A percentile compares a stretch with the other conserved stretches of the same genome.
Conservation (phyloP, 2,113 vertebrate genomes). For the Eonycteris spelaea region DNA sequence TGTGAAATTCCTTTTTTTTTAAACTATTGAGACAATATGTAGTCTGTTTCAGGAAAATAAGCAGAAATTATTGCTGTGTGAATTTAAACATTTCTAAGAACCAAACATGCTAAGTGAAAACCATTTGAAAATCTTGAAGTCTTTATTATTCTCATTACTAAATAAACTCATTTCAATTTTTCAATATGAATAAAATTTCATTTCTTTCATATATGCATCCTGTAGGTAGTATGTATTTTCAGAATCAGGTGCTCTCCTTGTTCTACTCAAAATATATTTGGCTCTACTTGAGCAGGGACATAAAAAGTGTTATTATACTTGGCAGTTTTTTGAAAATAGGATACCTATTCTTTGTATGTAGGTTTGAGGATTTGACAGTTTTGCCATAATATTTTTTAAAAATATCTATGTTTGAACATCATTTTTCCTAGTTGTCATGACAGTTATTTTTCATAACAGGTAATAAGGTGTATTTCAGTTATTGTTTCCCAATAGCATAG, state of each 20-base stretch:
- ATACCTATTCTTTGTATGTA: background rate
- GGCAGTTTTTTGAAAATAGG: conserved; percentile 24
- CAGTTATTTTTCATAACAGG: conserved; percentile 37
- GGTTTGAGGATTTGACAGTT: background rate
- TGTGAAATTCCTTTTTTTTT: background rate
- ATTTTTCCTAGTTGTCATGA: conserved; percentile 31
- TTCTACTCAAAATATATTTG: conserved; percentile 15
- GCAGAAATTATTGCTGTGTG: background rate
- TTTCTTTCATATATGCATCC: background rate
- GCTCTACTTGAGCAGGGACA: background rate
- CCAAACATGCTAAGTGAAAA: background rate
- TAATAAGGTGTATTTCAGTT: background rate
- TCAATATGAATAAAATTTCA: background rate
- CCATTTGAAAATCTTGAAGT: background rate
- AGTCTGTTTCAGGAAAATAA: conserved; percentile 18
- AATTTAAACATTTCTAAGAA: conserved; percentile 28
- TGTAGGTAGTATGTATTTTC: background rate
- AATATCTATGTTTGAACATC: background rate
- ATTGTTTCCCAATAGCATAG: background rate
- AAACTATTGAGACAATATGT: background rate
- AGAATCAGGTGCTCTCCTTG: background rate
- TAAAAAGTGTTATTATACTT: background rate
- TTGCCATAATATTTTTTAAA: background rate
- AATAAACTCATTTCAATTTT: background rate
- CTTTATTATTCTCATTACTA: background rate